Base-by-base conservation (phyloP, 1,140 invertebrate species). In the Macrobrachium rosenbergii region DNA sequence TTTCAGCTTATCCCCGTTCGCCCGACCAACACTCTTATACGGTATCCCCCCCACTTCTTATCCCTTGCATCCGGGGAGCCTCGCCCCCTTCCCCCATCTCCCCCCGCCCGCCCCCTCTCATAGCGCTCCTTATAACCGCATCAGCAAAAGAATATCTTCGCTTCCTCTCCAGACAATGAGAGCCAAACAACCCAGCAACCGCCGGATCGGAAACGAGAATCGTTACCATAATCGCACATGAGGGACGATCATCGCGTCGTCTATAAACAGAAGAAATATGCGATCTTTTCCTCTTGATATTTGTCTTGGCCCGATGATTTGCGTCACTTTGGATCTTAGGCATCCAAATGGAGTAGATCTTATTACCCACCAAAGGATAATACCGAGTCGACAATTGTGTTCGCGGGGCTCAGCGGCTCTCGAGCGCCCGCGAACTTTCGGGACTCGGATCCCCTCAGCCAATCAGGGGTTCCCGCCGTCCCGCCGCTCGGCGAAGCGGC, bases 271-370 rank as follows among this genome's bases (percentile, higher is more conserved):
- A 23, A 87, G 78, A 87, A 79, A 79, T 87, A 87, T 63, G 84
- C 77, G 77, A 73, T 73, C 84, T 58, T 69, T 82, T 87, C 84
- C 84, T 82, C 45, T 75, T 63, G 82, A 81, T 87, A 81, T 87
- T 87, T 87, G 84, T 87, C 84, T 87, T 87, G 84, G 84, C 52
- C 84, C 84, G 84, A 87, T 87, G 84, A 87, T 87, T 87, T 87
- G 84, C 84, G 84, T 87, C 84, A 87, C 84, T 87, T 82, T 75
- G 84, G 84, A 76, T 87, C 84, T 87, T 82, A 69, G 84, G 78
- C 84, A 69, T 67, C 84, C 84, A 87, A 87, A 87, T 87, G 84
- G 84, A 87, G 84, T 80, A 87, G 84, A 87, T 87, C 84, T 87
- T 87, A 87, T 87, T 87, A 87, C 84, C 84, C 78, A 87, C 59